A percentile compares a stretch with the other conserved stretches of the same genome.
These are phyloP conservation scores for Hirudo medicinalis DNA, from an alignment of 1,140 invertebrate genomes.

Conservation along the genomic window DNA sequence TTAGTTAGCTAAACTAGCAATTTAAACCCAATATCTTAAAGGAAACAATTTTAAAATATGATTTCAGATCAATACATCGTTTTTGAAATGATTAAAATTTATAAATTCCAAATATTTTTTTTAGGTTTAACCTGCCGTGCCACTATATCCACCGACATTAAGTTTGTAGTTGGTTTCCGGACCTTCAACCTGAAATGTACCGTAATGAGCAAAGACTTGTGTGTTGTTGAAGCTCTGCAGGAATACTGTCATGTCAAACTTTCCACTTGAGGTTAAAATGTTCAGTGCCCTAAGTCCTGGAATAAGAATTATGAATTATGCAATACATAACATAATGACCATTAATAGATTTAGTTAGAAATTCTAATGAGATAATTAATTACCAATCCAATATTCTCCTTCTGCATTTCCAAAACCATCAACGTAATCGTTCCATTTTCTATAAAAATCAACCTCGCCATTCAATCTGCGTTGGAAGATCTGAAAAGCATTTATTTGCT, in stretches of 20 bases:
- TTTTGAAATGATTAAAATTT: too few relatives aligned
- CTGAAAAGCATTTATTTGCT: slow-evolving; percentile 23
- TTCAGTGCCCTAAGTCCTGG: slow-evolving; percentile 10
- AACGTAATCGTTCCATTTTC: slow-evolving; percentile 46
- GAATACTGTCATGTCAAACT: slow-evolving; percentile 42
- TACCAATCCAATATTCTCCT: slow-evolving; percentile 48
- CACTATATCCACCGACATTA: slow-evolving; percentile 77
- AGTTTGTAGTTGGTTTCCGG: slow-evolving; percentile 78
- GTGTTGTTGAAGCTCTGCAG: slow-evolving; percentile 45
- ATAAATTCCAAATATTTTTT: too few relatives aligned
- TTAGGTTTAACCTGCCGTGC: slow-evolving; percentile 49
- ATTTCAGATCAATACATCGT: background rate
- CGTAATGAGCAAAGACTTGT: slow-evolving; percentile 66
- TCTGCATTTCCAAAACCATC: slow-evolving; percentile 45
- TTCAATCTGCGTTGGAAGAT: slow-evolving; percentile 34
- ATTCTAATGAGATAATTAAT: background rate
- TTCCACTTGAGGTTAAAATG: slow-evolving; percentile 8
- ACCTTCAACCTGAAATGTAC: slow-evolving; percentile 76
- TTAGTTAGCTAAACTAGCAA: too few relatives aligned
- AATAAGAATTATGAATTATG: background rate
- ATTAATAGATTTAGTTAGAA: background rate
- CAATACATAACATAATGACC: background rate
- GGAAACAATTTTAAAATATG: background rate
- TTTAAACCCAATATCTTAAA: background rate
- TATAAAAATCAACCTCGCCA: slow-evolving; percentile 38